Evolutionary conservation across 2,113 vertebrate species (phyloP), one percentile per base, ranked within the genome.

Genomic region (Artemisiospiza belli): DNA sequence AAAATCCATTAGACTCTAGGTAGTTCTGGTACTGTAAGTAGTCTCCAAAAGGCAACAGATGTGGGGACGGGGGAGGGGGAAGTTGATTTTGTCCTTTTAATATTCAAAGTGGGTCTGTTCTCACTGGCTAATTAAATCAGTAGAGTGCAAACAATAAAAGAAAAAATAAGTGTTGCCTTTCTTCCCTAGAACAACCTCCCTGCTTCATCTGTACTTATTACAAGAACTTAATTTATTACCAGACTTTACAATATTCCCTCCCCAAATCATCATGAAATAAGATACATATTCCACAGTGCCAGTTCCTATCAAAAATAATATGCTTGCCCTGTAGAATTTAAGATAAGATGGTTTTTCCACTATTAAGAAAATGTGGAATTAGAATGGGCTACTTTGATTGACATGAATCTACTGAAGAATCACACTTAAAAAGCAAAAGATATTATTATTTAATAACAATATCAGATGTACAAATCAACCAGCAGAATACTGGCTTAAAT

Each of bases 101-200:
- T 94, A 96, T 96, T 96, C 95, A 55, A 90, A 94, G 70, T 90
- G 91, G 93, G 63, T 94, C 82, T 96, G 89, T 94, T 96, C 83
- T 96, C 87, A 88, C 85, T 75, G 82, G 90, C 85, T 96, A 96
- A 95, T 97, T 96, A 97, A 95, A 97, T 95, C 94, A 94, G 85
- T 49, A 91, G 87, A 96, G 90, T 94, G 82, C 87, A 95, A 95
- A 95, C 75, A 94, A 96, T 94, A 92, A 94, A 96, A 94, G 88
- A 87, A 92, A 97, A 94, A 90, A 87, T 78, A 95, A 89, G 69
- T 93, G 78, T 94, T 95, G 76, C 69, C 49, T 84, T 94, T 93
- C 80, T 92, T 93, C 66, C 69, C 66, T 58, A 69, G 79, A 88
- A 95, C 55, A 86, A 90, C 73, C 83, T 93, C 55, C 72, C 49